phyloP scores from a whole-genome alignment of 2,888 invertebrate genomes.

The Ormyrus nitidulus region DNA sequence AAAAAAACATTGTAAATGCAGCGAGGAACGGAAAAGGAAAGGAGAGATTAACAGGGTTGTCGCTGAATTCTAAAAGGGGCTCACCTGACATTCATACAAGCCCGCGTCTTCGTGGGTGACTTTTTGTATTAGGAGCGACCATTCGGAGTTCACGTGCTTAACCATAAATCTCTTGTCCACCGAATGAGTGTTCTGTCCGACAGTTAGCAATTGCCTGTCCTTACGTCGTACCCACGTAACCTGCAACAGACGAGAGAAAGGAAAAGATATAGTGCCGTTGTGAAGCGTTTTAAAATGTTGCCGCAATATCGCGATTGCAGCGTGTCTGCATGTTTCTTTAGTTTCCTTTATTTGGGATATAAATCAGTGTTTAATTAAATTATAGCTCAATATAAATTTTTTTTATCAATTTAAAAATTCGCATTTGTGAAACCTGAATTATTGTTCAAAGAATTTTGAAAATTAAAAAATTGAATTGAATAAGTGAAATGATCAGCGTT shows the following conservation, averaged over 20 bases:
- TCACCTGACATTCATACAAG: conserved; percentile 72
- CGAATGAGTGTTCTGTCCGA: conserved; percentile 72
- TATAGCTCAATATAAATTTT: too few relatives aligned
- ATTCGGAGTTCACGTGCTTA: conserved; percentile 70
- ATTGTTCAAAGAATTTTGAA: too few relatives aligned
- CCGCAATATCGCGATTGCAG: conserved; percentile 22
- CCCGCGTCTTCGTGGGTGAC: conserved; percentile 70
- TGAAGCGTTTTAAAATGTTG: neutral
- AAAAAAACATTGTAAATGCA: too few relatives aligned
- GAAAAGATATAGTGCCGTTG: neutral
- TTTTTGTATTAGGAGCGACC: conserved; percentile 71
- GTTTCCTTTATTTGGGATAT: too few relatives aligned
- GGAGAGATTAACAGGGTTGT: too few relatives aligned
- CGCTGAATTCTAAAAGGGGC: neutral
- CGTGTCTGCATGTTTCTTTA: too few relatives aligned
- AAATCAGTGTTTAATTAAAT: too few relatives aligned
- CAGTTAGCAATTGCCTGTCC: conserved; percentile 72
- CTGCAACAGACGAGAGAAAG: conserved; percentile 59
- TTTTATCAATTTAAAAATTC: too few relatives aligned
- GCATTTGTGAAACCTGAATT: too few relatives aligned
- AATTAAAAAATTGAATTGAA: too few relatives aligned
- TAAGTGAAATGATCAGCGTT: too few relatives aligned
- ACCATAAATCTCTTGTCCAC: conserved; percentile 72
- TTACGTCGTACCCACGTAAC: conserved; percentile 72
- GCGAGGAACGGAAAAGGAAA: too few relatives aligned